phyloP scores from a whole-genome alignment of 2,797 vertebrate species.

The Peromyscus attwateri region DNA sequence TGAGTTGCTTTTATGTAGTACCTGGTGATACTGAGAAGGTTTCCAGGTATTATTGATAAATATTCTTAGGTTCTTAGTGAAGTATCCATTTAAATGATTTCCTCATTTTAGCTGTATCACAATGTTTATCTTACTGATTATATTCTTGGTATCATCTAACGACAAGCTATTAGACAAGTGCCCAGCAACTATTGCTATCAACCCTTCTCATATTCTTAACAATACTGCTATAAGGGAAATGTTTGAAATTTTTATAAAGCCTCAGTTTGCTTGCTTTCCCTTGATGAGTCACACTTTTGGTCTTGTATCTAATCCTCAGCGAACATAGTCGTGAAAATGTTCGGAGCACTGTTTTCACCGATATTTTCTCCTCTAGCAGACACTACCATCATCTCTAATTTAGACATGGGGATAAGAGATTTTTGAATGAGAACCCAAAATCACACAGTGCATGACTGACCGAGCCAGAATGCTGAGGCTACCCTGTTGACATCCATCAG shows the following conservation, averaged over 20 bases:
- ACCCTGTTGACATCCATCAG: accelerated
- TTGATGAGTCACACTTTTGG: background rate
- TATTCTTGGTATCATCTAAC: background rate
- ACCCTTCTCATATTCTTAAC: background rate
- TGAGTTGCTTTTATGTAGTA: background rate
- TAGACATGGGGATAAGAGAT: background rate
- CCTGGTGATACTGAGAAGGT: background rate
- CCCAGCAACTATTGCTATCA: background rate
- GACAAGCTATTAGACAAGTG: background rate
- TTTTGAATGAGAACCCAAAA: background rate
- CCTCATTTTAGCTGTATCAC: background rate
- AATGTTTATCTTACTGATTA: background rate
- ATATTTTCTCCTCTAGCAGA: background rate
- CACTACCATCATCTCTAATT: background rate
- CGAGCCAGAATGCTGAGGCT: background rate
- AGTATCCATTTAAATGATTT: background rate
- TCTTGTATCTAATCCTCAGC: background rate
- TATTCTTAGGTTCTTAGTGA: background rate
- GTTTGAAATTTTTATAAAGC: background rate
- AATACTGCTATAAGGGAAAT: background rate
- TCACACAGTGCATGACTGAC: background rate
- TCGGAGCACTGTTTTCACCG: background rate
- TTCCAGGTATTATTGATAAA: background rate
- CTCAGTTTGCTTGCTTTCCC: background rate
- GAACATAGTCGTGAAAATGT: background rate